Base-by-base conservation (phyloP, 2,113 vertebrate species). In the Scopus umbretta region DNA sequence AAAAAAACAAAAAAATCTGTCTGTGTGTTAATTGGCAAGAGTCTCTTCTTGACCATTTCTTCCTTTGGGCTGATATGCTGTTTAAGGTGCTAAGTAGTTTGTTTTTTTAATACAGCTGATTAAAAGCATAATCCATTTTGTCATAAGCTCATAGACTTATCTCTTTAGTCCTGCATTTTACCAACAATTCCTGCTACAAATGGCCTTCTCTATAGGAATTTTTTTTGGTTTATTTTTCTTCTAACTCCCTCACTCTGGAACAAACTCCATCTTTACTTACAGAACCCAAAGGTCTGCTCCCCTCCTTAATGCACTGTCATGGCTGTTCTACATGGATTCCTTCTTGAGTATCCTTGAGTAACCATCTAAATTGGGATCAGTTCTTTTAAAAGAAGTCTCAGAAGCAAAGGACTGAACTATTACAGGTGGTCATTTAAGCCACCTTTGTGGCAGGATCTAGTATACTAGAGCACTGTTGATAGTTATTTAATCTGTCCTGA, bases 221-320 rank as follows among this genome's bases (percentile, higher is more conserved):
- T 27, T 16, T n/a, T 25, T 27, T 16, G 5, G 9, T 20, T 72
- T 40, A 9, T 49, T 88, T 72, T 79, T 74, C 18, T 56, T 79
- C 16, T 32, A 49, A 32, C 2, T 2, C 7, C 5, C 13, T 62
- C 42, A 61, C 8, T 62, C 15, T 27, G 11, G 34, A 84, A 62
- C 0, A 0, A 68, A 56, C 5, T 45, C 45, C 7, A 17, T 27
- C 13, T 84, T 76, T 14, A 47, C n/a, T 81, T 11, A 32, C 0
- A 10, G 52, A 47, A 45, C 16, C 23, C n/a, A n/a, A 15, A 86
- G 53, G 10, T 10, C 52, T 49, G 20, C 45, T 81, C 6, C 38
- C 9, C 9, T 34, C 8, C 27, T 61, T 49, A 59, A 17, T 14
- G 20, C 53, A 80, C 19, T 13, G 13, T 8, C 1, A 1, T 13